These are phyloP conservation scores for Melanocharis versteri DNA, from an alignment of 2,113 vertebrate species.

Conservation along the genomic window DNA sequence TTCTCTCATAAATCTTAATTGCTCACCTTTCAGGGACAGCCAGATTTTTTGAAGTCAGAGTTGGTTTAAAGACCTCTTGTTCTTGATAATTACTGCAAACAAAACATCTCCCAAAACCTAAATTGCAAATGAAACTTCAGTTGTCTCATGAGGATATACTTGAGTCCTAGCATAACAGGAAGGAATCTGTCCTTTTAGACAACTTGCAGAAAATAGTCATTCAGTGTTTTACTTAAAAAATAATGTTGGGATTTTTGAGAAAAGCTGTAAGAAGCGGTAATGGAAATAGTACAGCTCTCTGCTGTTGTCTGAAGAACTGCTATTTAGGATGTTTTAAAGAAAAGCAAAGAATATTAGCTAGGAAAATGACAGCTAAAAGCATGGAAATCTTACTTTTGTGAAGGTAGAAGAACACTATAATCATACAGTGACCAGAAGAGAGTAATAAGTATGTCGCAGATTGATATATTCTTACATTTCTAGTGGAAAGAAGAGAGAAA, in stretches of 20 bases:
- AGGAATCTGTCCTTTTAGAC: not conserved
- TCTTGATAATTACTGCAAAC: not conserved
- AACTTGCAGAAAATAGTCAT: not conserved
- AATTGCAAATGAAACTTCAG: not conserved
- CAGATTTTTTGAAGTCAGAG: not conserved
- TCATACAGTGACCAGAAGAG: not conserved
- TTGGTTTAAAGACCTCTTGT: not conserved
- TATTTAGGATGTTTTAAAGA: not conserved
- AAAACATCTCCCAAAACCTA: slow-evolving; percentile 13
- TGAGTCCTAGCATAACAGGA: not conserved
- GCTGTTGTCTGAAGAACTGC: not conserved
- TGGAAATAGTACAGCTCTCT: not conserved
- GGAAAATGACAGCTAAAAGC: not conserved
- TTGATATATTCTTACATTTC: not conserved
- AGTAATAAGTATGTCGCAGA: not conserved
- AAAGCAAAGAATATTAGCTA: not conserved
- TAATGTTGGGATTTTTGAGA: not conserved
- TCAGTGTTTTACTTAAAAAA: not conserved
- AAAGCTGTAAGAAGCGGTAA: not conserved
- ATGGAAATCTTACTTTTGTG: not conserved
- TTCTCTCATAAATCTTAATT: not conserved
- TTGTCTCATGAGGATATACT: not conserved
- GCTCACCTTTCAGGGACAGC: not conserved
- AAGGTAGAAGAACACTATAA: not conserved
- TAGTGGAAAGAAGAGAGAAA: not conserved